These are phyloP conservation scores for Eupeodes corollae DNA, from an alignment of 1,140 invertebrate species.

Conservation along the genomic window DNA sequence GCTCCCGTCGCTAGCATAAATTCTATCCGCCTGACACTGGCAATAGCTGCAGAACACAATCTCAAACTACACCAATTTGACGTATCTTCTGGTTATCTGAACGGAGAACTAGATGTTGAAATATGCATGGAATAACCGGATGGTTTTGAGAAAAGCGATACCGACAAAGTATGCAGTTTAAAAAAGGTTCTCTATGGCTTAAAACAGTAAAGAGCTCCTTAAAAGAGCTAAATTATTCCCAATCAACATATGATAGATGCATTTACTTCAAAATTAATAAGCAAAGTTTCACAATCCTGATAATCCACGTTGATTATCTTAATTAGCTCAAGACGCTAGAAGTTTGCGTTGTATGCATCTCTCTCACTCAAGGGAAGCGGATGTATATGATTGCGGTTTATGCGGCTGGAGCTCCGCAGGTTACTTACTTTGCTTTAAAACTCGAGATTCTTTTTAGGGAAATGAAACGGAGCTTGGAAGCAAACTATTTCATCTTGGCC, in stretches of 20 bases:
- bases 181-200: conserved; percentile 34
- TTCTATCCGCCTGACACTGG: conserved; percentile 1
- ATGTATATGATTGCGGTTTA: no score
- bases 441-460: no score
- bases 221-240: conserved; percentile 13
- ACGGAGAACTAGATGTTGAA: conserved; percentile 28
- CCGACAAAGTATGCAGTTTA: conserved; percentile 17
- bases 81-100: conserved; percentile 23
- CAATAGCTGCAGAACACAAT: not conserved
- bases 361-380: no score
- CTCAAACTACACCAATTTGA: conserved; percentile 29
- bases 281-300: not conserved
- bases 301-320: conserved; percentile 16
- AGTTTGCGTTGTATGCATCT: no score
- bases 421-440: no score
- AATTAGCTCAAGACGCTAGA: conserved; percentile 9
- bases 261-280: conserved; percentile 13
- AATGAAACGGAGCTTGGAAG: no score
- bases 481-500: no score
- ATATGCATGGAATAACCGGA: conserved; percentile 35
- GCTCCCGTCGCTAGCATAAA: conserved; percentile 15
- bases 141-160: not conserved
- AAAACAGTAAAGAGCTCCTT: conserved; percentile 26
- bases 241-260: conserved; percentile 21
- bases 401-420: no score